Evolutionary conservation across 2,888 invertebrate species (phyloP).

Genomic region (Sipha maydis): DNA sequence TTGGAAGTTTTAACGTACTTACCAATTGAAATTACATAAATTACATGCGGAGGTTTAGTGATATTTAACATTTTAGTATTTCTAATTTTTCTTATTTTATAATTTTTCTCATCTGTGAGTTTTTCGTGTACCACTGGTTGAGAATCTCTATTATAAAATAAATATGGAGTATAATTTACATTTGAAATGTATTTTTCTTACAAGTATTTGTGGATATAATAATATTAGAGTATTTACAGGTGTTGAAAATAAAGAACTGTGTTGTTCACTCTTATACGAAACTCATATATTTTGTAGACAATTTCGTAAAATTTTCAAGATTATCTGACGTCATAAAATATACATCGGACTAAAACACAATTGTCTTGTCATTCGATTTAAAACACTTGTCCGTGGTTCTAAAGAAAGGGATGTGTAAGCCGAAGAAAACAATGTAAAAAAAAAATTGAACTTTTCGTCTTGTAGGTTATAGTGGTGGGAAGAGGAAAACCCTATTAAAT

Average conservation of each 20-base stretch:
- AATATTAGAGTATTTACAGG: too few relatives aligned
- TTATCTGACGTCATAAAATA: background rate
- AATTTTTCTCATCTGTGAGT: too few relatives aligned
- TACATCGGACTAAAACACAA: background rate
- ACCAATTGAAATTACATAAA: too few relatives aligned
- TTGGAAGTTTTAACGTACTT: too few relatives aligned
- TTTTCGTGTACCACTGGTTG: too few relatives aligned
- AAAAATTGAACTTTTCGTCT: conserved; percentile 37
- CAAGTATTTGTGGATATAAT: background rate
- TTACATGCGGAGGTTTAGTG: too few relatives aligned
- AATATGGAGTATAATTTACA: too few relatives aligned
- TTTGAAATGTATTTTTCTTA: too few relatives aligned
- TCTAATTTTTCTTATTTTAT: too few relatives aligned
- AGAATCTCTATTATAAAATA: too few relatives aligned
- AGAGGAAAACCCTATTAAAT: conserved; percentile 29
- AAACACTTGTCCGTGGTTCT: background rate
- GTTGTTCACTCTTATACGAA: background rate
- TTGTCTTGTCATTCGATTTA: conserved; percentile 18
- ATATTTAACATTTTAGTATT: too few relatives aligned
- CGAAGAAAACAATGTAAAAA: background rate
- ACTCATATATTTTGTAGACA: background rate
- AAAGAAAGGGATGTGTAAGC: background rate
- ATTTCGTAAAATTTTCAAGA: background rate
- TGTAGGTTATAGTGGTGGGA: background rate
- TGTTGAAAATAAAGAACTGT: too few relatives aligned